Base-by-base conservation (phyloP, 2,797 vertebrate species). In the Lepus townsendii region DNA sequence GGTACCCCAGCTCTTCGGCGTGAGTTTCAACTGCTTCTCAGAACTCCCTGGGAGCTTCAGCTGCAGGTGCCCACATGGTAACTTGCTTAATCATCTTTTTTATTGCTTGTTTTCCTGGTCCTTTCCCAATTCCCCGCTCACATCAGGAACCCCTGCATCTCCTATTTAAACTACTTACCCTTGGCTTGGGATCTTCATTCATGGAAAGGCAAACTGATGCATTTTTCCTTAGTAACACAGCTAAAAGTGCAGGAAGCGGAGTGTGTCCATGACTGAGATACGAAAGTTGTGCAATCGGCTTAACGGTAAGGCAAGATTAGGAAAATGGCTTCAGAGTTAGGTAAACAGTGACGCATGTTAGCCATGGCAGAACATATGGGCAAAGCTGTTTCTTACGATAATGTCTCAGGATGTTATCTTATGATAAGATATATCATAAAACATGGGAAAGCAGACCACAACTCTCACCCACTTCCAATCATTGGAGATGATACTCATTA, bases 361-460 rank as follows among this genome's bases (percentile, higher is more conserved):
- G 20, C 38, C 0, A 5, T 0, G 5, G 24, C 6, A n/a, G 35
- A 52, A 26, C 3, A 5, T 7, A 6, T 50, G 32, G 20, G 54
- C 54, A 54, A 88, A 79, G n/a, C 38, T 22, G 14, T 19, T 66
- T 22, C 63, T 38, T 26, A 6, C 30, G n/a, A 30, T 27, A 19
- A 47, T 24, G 10, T 82, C 80, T 60, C 11, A 7, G 47, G 13
- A 7, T 19, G 35, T 1, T 57, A 57, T 57, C 54, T 57, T 57
- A 20, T 57, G 42, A 47, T 47, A 57, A 57, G 5, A 57, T 20
- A 57, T 57, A 57, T 57, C 54, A 57, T 20, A 16, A 57, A 35
- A 88, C 42, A 50, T 4, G 1, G 30, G 19, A 38, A 7, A 76
- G 16, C 9, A 11, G n/a, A n/a, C 26, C 30, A 42, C 22, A 26